These are phyloP conservation scores for Diachrysia chrysitis DNA, from an alignment of 2,888 invertebrate genomes.

Conservation along the genomic window DNA sequence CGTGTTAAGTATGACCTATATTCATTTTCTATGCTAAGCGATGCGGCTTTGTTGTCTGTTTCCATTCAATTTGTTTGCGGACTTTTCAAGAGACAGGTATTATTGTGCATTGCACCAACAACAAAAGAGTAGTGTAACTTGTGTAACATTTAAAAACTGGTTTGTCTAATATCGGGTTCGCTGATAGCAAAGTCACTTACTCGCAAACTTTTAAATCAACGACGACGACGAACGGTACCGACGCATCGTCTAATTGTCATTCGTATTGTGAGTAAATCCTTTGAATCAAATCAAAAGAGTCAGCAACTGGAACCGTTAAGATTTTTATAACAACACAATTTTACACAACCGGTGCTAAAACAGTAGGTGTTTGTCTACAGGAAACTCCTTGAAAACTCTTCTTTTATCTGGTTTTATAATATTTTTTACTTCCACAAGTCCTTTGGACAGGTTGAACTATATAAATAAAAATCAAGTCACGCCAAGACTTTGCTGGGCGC, in stretches of 20 bases:
- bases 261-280: too few relatives aligned
- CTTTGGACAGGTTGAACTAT: constrained; percentile 46
- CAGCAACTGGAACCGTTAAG: too few relatives aligned
- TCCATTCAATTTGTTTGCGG: not conserved
- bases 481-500: constrained; percentile 35
- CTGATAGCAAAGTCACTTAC: too few relatives aligned
- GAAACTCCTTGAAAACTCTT: not conserved
- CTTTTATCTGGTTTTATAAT: not conserved
- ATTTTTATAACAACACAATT: not conserved
- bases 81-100: not conserved
- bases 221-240: too few relatives aligned
- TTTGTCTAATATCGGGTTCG: not conserved
- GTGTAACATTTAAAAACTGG: not conserved
- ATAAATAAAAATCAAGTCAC: constrained; percentile 53
- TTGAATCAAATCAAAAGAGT: too few relatives aligned
- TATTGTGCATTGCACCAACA: not conserved
- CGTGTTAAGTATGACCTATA: constrained; percentile 13
- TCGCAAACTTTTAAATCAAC: too few relatives aligned
- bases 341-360: too few relatives aligned
- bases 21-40: not conserved
- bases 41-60: not conserved
- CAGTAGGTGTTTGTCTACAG: too few relatives aligned
- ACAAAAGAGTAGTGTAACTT: not conserved
- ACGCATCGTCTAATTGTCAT: too few relatives aligned
- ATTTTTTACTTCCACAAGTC: constrained; percentile 36